Evolutionary conservation across 2,797 vertebrate species (phyloP).

Genomic region (Myripristis murdjan): DNA sequence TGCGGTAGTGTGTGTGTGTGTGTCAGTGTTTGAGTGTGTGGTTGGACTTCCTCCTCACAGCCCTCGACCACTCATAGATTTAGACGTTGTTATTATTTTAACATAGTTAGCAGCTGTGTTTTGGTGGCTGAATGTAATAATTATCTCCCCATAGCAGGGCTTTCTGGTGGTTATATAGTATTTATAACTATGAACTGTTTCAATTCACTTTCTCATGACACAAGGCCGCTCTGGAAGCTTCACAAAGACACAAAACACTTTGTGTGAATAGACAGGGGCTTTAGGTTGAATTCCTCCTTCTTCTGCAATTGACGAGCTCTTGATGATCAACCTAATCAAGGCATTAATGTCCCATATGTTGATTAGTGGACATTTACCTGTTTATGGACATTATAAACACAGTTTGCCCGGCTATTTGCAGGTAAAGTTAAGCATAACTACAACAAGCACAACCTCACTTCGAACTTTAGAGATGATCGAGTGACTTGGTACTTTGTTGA

Average conservation of each 20-base stretch:
- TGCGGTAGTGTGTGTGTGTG: slow-evolving; percentile 47
- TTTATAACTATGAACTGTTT: slow-evolving; percentile 73
- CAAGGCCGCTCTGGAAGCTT: slow-evolving; percentile 38
- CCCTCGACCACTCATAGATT: slow-evolving; percentile 78
- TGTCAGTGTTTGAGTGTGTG: slow-evolving; percentile 52
- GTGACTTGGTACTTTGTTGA: no score
- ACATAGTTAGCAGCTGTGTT: slow-evolving; percentile 82
- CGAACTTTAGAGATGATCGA: no score
- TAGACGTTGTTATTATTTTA: slow-evolving; percentile 84
- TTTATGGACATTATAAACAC: no score
- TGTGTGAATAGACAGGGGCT: no score
- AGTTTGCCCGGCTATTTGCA: no score
- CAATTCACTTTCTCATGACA: slow-evolving; percentile 71
- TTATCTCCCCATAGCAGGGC: slow-evolving; percentile 71
- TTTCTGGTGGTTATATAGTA: slow-evolving; percentile 75
- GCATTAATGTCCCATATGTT: no score
- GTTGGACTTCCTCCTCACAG: slow-evolving; percentile 70
- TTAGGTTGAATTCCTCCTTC: no score
- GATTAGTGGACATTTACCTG: no score
- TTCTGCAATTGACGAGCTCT: no score
- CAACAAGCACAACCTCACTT: no score
- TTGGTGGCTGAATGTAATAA: slow-evolving; percentile 71
- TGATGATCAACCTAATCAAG: no score
- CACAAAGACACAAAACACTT: slow-evolving; percentile 40
- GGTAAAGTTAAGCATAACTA: no score